phyloP scores from a whole-genome alignment of 2,797 vertebrate species.

The Ateles fusciceps region DNA sequence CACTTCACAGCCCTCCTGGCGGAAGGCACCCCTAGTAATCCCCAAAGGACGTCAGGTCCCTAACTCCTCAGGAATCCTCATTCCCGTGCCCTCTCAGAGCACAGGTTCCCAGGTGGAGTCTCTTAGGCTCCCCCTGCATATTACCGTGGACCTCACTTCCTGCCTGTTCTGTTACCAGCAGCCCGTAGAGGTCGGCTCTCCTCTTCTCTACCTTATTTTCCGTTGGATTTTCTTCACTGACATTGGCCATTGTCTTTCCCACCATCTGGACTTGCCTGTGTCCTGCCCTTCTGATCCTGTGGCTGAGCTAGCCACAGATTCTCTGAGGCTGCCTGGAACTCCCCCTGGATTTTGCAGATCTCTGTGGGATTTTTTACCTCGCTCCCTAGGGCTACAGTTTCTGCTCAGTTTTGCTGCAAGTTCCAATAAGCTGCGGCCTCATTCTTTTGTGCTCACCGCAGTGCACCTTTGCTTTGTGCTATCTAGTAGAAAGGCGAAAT shows the following conservation, averaged over 20 bases:
- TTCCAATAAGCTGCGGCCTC: background rate
- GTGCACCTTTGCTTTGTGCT: background rate
- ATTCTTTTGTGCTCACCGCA: background rate
- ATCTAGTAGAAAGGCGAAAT: background rate
- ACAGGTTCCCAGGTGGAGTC: background rate
- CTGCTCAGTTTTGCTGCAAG: background rate
- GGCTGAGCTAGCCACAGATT: background rate
- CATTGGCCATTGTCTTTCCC: background rate
- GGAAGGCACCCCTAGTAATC: background rate
- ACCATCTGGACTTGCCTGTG: background rate
- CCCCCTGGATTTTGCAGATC: background rate
- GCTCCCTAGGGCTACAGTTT: background rate
- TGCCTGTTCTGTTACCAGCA: background rate
- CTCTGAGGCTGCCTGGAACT: background rate
- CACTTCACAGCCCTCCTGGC: background rate
- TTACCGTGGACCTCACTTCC: no score
- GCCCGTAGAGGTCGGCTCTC: background rate
- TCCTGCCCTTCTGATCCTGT: background rate
- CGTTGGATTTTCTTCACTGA: no score
- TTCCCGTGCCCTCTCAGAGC: background rate
- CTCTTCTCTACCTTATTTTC: background rate
- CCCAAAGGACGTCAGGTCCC: no score
- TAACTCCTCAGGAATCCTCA: background rate
- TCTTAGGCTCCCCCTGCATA: background rate
- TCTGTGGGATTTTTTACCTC: background rate